Evolutionary conservation across 2,797 vertebrate species (phyloP).

Genomic region (Sebastes minor): DNA sequence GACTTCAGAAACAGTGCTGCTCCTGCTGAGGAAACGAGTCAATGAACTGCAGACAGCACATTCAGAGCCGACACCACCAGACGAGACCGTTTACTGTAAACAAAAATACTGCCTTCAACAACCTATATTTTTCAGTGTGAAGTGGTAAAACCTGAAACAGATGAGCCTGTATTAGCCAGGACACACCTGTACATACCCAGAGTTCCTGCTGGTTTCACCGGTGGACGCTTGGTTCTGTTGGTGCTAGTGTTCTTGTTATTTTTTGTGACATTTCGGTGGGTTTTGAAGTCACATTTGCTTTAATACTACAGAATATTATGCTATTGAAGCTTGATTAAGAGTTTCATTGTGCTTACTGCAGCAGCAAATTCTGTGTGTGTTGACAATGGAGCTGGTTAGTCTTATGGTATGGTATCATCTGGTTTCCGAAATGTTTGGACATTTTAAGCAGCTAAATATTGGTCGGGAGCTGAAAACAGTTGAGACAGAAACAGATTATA

Average conservation of each 20-base stretch:
- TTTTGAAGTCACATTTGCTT: not conserved
- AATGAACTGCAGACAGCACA: conserved; percentile 3
- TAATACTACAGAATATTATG: not conserved
- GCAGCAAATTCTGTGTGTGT: not conserved
- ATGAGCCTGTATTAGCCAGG: not conserved
- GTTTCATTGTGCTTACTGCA: not conserved
- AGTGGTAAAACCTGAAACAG: not conserved
- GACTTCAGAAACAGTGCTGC: not conserved
- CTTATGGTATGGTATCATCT: too few species aligned
- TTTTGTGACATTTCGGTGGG: not conserved
- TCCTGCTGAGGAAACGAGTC: not conserved
- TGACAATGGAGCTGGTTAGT: not conserved
- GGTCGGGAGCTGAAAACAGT: not conserved
- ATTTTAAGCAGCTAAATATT: not conserved
- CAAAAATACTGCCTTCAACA: not conserved
- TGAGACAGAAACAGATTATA: conserved; percentile 15
- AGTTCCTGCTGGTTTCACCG: not conserved
- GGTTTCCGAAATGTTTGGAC: too few species aligned
- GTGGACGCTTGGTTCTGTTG: not conserved
- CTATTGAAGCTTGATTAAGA: not conserved
- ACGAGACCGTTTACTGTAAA: conserved; percentile 26
- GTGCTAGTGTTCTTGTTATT: not conserved
- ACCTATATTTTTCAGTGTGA: not conserved
- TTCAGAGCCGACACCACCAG: not conserved
- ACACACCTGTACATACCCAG: not conserved